These are phyloP conservation scores for Saccopteryx bilineata DNA, from an alignment of 2,113 vertebrate genomes.

Conservation along the genomic window DNA sequence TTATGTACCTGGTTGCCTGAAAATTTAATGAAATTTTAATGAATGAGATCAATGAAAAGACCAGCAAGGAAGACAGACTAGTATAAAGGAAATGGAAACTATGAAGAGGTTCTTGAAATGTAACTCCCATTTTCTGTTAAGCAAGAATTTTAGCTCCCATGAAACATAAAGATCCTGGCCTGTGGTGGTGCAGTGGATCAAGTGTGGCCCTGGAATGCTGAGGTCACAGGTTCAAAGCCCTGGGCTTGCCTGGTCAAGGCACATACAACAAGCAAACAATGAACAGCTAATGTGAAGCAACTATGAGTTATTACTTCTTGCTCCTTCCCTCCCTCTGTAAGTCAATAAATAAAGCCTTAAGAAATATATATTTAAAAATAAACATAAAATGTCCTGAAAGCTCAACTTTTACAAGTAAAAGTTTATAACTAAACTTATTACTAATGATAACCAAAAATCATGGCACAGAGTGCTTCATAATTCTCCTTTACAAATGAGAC, in stretches of 20 bases:
- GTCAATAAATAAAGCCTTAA: no score
- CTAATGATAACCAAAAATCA: neutral
- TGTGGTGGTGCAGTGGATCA: no score
- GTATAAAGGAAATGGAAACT: constrained; percentile 50
- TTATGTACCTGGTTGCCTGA: neutral
- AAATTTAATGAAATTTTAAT: neutral
- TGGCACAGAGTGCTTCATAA: neutral
- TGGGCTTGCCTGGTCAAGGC: no score
- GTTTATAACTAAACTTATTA: constrained; percentile 55
- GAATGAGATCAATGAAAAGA: constrained; percentile 28
- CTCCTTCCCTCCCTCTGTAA: no score
- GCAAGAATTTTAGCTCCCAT: neutral
- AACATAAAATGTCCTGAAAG: neutral
- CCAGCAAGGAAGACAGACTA: neutral
- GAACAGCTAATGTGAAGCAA: no score
- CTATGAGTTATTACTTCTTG: no score
- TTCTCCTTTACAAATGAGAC: constrained; percentile 7
- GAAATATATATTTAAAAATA: no score
- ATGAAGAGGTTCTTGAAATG: constrained; percentile 12
- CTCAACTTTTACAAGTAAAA: constrained; percentile 14
- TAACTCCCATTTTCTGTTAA: neutral
- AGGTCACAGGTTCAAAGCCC: no score
- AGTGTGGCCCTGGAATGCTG: no score
- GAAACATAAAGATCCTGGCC: neutral
- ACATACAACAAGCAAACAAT: no score